Conservation (phyloP, 2,113 vertebrate genomes). For the Eulemur macaco region DNA sequence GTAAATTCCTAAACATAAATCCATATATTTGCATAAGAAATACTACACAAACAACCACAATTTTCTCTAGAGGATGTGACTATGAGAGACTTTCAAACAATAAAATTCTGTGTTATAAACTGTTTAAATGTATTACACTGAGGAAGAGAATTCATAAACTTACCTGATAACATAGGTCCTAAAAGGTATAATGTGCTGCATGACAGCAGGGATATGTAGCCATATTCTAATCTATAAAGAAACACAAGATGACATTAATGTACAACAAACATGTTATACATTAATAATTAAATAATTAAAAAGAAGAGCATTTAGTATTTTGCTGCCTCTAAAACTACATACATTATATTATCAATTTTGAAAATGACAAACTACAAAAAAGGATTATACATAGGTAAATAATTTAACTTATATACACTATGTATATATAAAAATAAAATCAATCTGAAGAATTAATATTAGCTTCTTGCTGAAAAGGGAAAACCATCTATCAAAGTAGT, state of each 20-base stretch:
- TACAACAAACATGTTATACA: neutral
- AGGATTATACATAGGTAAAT: neutral
- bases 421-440: neutral
- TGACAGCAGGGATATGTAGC: slow-evolving; percentile 99
- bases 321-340: neutral
- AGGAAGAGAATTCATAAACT: slow-evolving; percentile 53
- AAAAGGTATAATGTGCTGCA: slow-evolving; percentile 99
- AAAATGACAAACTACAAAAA: slow-evolving; percentile 17
- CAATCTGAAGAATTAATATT: neutral
- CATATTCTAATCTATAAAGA: slow-evolving; percentile 97
- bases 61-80: neutral
- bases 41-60: neutral
- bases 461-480: neutral
- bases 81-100: neutral
- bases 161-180: slow-evolving; percentile 98
- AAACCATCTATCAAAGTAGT: neutral
- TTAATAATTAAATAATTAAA: slow-evolving; percentile 16
- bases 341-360: neutral
- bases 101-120: neutral
- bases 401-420: neutral
- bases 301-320: slow-evolving; percentile 29
- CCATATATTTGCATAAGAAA: neutral
- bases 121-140: neutral
- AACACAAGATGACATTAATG: slow-evolving; percentile 64
- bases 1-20: slow-evolving; percentile 40